Conservation (phyloP, 2,797 vertebrate species). For the Poecilia gillii region DNA sequence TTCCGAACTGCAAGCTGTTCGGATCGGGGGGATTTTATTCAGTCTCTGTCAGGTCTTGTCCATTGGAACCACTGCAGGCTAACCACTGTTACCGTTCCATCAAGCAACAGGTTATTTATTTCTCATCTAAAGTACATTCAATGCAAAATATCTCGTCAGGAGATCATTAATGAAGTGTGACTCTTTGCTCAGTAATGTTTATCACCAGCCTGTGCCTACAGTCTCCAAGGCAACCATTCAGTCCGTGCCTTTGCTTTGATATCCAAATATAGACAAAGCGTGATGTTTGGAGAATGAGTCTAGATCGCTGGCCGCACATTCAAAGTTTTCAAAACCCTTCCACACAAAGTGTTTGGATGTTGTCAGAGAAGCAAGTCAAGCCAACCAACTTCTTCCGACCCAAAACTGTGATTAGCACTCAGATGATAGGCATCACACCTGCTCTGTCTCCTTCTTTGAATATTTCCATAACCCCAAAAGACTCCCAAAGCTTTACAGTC, state of each 20-base stretch:
- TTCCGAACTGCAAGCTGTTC: background rate
- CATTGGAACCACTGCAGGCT: background rate
- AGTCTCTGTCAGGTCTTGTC: background rate
- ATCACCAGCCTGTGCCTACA: background rate
- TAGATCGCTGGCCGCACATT: background rate
- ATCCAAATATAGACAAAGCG: background rate
- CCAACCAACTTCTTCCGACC: background rate
- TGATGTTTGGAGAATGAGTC: background rate
- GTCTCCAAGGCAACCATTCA: background rate
- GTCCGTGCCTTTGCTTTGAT: background rate
- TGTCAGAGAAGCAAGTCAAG: background rate
- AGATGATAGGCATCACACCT: background rate
- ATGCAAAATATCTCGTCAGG: background rate
- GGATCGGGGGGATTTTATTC: background rate
- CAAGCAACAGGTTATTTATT: background rate
- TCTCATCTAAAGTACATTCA: background rate
- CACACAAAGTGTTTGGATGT: background rate
- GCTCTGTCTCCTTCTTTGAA: background rate
- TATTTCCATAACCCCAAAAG: background rate
- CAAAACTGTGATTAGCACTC: background rate
- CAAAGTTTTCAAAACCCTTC: background rate
- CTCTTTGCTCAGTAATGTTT: background rate
- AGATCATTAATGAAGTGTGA: background rate
- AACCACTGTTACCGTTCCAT: background rate
- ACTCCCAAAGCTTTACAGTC: background rate